Conservation (phyloP, 2,888 invertebrate species). For the Halictus ligatus region DNA sequence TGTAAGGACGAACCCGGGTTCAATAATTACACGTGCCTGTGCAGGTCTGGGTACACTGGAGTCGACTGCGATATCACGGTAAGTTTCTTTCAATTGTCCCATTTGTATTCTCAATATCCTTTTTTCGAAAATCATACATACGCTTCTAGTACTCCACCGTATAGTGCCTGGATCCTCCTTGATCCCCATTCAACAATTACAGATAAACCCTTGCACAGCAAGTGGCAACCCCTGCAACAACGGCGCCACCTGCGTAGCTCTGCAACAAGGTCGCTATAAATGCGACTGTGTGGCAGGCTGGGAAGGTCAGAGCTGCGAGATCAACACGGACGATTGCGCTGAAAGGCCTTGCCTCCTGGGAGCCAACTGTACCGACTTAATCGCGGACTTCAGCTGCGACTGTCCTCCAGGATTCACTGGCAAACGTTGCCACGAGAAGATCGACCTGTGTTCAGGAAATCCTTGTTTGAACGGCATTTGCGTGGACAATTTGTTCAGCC, state of each 20-base stretch:
- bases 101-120: too few species aligned
- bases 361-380: slow-evolving; percentile 96
- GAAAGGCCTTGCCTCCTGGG: slow-evolving; percentile 96
- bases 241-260: slow-evolving; percentile 94
- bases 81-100: slow-evolving; percentile 69
- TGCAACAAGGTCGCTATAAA: slow-evolving; percentile 96
- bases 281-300: slow-evolving; percentile 98
- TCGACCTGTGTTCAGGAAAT: slow-evolving; percentile 94
- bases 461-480: slow-evolving; percentile 98
- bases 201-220: slow-evolving; percentile 95
- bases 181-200: slow-evolving; percentile 63
- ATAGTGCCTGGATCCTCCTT: neutral
- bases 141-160: too few species aligned
- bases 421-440: slow-evolving; percentile 97
- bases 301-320: slow-evolving; percentile 98
- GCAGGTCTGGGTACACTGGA: slow-evolving; percentile 97
- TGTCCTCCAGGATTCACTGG: slow-evolving; percentile 98
- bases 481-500: slow-evolving; percentile 93
- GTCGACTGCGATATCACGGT: slow-evolving; percentile 95
- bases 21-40: slow-evolving; percentile 96
- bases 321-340: slow-evolving; percentile 96
- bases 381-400: slow-evolving; percentile 96
- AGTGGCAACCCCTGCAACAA: slow-evolving; percentile 96
- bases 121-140: too few species aligned
- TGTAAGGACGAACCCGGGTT: slow-evolving; percentile 97